Percentiles rank a stretch among this genome's conserved stretches.
These are phyloP conservation scores for Lasioglossum calceatum DNA, from an alignment of 2,888 invertebrate species.

Conservation along the genomic window DNA sequence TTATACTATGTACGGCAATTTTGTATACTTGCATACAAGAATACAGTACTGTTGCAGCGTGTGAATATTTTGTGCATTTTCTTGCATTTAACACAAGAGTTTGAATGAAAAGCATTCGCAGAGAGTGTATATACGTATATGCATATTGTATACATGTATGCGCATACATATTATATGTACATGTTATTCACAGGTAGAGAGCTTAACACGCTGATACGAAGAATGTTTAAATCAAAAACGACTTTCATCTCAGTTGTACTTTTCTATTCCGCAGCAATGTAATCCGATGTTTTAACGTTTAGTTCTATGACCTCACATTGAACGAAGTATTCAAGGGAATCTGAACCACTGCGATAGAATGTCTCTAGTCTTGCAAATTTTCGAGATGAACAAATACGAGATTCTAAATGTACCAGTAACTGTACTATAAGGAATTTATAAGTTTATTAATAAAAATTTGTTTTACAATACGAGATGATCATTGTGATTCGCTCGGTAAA, in stretches of 20 bases:
- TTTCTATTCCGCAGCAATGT: constrained; percentile 25
- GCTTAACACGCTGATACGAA: constrained; percentile 2
- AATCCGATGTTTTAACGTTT: constrained; percentile 10
- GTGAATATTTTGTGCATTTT: constrained; percentile 52
- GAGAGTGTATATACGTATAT: background rate
- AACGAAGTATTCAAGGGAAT: constrained; percentile 34
- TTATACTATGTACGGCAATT: constrained; percentile 4
- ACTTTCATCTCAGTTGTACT: constrained; percentile 27
- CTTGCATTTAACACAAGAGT: constrained; percentile 45
- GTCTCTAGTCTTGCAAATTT: constrained; percentile 57
- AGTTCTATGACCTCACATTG: constrained; percentile 8
- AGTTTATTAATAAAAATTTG: constrained; percentile 41
- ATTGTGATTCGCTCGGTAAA: constrained; percentile 9
- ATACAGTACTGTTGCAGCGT: constrained; percentile 3
- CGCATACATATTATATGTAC: background rate
- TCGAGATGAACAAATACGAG: constrained; percentile 22
- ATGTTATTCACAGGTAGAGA: constrained; percentile 1
- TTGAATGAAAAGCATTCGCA: background rate
- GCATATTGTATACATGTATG: constrained; percentile 11
- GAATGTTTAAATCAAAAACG: constrained; percentile 32
- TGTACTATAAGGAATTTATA: constrained; percentile 36
- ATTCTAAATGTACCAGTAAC: constrained; percentile 39
- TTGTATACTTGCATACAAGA: constrained; percentile 8
- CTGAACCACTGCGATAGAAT: constrained; percentile 22
- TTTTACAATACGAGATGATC: constrained; percentile 28